Base-by-base conservation (phyloP, 2,888 invertebrate genomes). In the Tineola bisselliella region DNA sequence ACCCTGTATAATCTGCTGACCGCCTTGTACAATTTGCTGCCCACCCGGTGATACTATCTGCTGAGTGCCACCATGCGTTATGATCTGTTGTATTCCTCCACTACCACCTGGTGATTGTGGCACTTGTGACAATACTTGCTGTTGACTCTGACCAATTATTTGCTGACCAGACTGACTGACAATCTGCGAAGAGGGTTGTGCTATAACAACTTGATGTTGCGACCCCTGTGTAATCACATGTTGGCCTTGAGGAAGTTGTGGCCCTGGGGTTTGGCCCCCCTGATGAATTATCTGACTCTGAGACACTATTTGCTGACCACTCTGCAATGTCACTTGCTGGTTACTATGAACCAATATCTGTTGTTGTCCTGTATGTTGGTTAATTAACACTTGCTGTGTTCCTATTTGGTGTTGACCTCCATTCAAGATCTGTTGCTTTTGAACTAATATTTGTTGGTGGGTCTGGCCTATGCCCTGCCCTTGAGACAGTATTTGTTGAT, bases 401-500 rank as follows among this genome's bases (percentile, higher is more conserved):
- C 81, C 87, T 63, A 87, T 79, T 65, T 87, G 87, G 57, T 88
- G 88, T 62, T 88, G 87, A 18, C 88, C 80, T 48, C 81, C 86
- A 68, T 89, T 89, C 2, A 90, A 76, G 10, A 89, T 81, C 65
- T 90, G 91, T 65, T 91, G 91, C 64, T 88, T 89, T 67, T 87
- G 87, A 11, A 87, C 86, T 18, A 87, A 68, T 67, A 87, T 84
- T 67, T 81, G 88, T 70, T 84, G 87, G 63, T 81, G 84, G 4
- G 88, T 87, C 66, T 88, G 89, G 31, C 76, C 79, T 48, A 88
- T 75, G 38, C 81, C 75, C 71, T 79, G 90, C 69, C 88, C 72
- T 66, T 91, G 91, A 72, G 90, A 89, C 25, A 91, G 82, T 31
- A 90, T 84, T 66, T 91, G 90, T 65, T 90, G 89, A 59, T 88